Evolutionary conservation across 2,888 invertebrate species (phyloP).

Genomic region (Zygaena filipendulae): DNA sequence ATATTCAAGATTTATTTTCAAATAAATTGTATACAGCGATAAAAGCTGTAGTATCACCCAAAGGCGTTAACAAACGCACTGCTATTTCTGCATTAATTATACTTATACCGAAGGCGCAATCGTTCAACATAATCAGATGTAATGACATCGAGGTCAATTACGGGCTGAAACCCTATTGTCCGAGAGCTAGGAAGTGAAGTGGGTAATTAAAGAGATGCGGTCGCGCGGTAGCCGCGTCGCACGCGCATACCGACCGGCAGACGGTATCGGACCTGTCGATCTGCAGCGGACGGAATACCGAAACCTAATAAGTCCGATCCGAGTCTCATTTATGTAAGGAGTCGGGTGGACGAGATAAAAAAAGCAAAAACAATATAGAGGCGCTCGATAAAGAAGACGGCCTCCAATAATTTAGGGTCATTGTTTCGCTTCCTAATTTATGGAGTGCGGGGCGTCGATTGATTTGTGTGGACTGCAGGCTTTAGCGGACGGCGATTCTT

Average conservation of each 20-base stretch:
- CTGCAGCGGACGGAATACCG: conserved; percentile 52
- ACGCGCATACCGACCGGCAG: conserved; percentile 18
- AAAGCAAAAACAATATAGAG: conserved; percentile 51
- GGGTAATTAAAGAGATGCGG: conserved; percentile 45
- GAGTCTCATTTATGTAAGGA: conserved; percentile 63
- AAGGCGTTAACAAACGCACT: too few relatives aligned
- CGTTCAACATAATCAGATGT: conserved; percentile 15
- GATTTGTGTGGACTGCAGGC: conserved; percentile 42
- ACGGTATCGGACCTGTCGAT: conserved; percentile 54
- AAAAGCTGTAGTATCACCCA: too few relatives aligned
- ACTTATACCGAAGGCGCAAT: neutral
- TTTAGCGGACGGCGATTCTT: conserved; percentile 23
- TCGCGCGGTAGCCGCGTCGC: conserved; percentile 21
- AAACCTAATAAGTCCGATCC: conserved; percentile 61
- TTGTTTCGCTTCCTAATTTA: conserved; percentile 64
- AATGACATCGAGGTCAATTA: conserved; percentile 25
- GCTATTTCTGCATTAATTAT: too few relatives aligned
- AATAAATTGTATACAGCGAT: too few relatives aligned
- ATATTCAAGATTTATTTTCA: too few relatives aligned
- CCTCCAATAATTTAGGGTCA: conserved; percentile 65
- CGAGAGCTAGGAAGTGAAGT: conserved; percentile 35
- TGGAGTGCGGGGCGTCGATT: conserved; percentile 62
- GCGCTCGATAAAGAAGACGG: conserved; percentile 54
- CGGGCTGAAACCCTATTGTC: conserved; percentile 39
- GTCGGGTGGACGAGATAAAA: conserved; percentile 37